These are phyloP conservation scores for Andricus grossulariae DNA, from an alignment of 1,140 invertebrate genomes.

Conservation along the genomic window DNA sequence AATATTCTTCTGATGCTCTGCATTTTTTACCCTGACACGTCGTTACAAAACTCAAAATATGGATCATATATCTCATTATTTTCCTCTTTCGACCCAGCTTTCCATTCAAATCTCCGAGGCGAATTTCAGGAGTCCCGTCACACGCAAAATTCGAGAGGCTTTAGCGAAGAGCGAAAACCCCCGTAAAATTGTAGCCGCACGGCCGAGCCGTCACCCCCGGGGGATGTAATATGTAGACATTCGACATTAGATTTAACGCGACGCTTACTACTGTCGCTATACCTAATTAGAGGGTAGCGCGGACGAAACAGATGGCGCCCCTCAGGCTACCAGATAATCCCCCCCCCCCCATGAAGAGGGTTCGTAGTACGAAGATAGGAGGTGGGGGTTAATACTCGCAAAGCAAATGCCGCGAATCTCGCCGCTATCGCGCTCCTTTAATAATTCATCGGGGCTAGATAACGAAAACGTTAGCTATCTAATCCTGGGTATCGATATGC, in stretches of 20 bases:
- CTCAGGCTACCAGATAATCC: conserved; percentile 70
- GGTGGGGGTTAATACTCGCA: conserved; percentile 5
- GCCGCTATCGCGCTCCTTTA: conserved; percentile 54
- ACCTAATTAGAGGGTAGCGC: conserved; percentile 68
- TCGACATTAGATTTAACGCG: conserved; percentile 69
- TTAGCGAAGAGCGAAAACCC: background rate
- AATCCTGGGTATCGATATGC: conserved; percentile 27
- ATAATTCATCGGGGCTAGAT: conserved; percentile 66
- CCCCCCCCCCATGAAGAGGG: conserved; percentile 33
- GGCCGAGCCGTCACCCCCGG: conserved; percentile 37
- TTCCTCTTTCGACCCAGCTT: background rate
- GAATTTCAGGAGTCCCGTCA: background rate
- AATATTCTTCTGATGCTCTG: background rate
- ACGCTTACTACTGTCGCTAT: conserved; percentile 68
- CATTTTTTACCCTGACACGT: background rate
- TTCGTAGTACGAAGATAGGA: conserved; percentile 25
- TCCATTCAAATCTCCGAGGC: background rate
- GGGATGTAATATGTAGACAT: conserved; percentile 47
- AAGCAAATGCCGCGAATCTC: conserved; percentile 39
- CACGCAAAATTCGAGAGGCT: background rate
- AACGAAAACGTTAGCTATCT: conserved; percentile 38
- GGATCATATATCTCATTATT: background rate
- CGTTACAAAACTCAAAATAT: background rate
- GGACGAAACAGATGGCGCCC: conserved; percentile 71
- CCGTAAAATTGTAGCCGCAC: conserved; percentile 28